Base-by-base conservation (phyloP, 2,888 invertebrate genomes). In the Rhagophthalmus giganteus region DNA sequence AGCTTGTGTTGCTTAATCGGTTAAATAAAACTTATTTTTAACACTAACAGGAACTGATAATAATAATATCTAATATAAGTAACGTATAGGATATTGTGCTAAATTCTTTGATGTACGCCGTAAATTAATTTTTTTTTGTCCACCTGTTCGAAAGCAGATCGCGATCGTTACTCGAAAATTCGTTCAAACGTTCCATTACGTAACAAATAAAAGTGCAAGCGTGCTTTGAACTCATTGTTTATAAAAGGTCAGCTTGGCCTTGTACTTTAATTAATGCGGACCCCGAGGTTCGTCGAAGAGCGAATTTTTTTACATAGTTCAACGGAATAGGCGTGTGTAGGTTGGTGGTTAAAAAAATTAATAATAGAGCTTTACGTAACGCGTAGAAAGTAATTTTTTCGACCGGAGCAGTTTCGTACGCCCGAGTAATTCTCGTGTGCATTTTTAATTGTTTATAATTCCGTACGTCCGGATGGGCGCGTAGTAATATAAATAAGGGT, bases 401-500 rank as follows among this genome's bases (percentile, higher is more conserved):
- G n/a, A n/a, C n/a, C n/a, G n/a, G n/a, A n/a, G n/a, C n/a, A n/a
- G n/a, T n/a, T 25, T 16, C 14, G 28, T 25, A 40, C 30, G 51
- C 35, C 25, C 40, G 39, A 39, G 33, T 32, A 47, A 47, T 45
- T 53, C 39, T 31, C 41, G 33, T 49, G 32, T 44, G 37, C 37
- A 37, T 46, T 57, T 57, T 54, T 46, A 50, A 46, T 54, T 49
- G 45, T 50, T 49, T 50, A 54, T 57, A 49, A 56, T 54, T 55
- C 42, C 37, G 31, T 41, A 44, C 35, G 42, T 51, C 55, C 47
- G 51, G 54, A 57, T 54, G 46, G 54, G 56, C 58, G 63, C 60
- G 63, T 60, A 48, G 50, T 57, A n/a, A n/a, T n/a, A 55, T 62
- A 59, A 63, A 58, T 59, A 62, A 58, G 60, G 60, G 62, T 57